phyloP scores from a whole-genome alignment of 2,888 invertebrate species.

The Chrysina gloriosa region DNA sequence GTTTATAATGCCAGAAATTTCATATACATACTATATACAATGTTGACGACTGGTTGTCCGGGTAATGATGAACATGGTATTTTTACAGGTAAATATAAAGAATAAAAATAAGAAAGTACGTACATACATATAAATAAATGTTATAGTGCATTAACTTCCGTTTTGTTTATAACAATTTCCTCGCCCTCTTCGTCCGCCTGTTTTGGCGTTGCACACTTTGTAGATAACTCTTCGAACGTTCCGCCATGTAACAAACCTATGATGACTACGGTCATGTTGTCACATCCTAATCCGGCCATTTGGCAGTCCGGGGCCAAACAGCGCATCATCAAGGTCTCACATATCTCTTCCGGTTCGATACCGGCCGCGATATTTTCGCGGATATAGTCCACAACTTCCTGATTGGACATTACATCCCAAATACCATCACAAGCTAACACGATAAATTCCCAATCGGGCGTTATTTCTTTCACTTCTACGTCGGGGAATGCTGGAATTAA shows the following conservation, averaged over 20 bases:
- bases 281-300: slow-evolving; percentile 97
- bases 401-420: slow-evolving; percentile 97
- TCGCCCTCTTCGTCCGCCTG: not conserved
- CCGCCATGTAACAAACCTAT: slow-evolving; percentile 79
- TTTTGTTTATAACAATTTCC: not conserved
- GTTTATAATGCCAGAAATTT: slow-evolving; percentile 33
- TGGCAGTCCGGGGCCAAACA: slow-evolving; percentile 98
- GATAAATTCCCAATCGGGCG: slow-evolving; percentile 95
- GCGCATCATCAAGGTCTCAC: slow-evolving; percentile 93
- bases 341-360: slow-evolving; percentile 93
- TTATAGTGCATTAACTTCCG: slow-evolving; percentile 13
- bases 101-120: slow-evolving; percentile 26
- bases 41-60: slow-evolving; percentile 1
- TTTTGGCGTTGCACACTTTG: slow-evolving; percentile 53
- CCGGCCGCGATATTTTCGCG: slow-evolving; percentile 83
- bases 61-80: slow-evolving; percentile 6
- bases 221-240: slow-evolving; percentile 64
- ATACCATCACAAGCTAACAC: slow-evolving; percentile 98
- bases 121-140: slow-evolving; percentile 29
- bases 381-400: slow-evolving; percentile 93
- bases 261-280: slow-evolving; percentile 98
- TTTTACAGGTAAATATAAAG: slow-evolving; percentile 27
- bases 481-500: slow-evolving; percentile 87
- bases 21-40: slow-evolving; percentile 35
- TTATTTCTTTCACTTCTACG: slow-evolving; percentile 83